Evolutionary conservation across 2,888 invertebrate genomes (phyloP), one percentile per base, ranked within the genome.

Genomic region (Luperina nickerlii): DNA sequence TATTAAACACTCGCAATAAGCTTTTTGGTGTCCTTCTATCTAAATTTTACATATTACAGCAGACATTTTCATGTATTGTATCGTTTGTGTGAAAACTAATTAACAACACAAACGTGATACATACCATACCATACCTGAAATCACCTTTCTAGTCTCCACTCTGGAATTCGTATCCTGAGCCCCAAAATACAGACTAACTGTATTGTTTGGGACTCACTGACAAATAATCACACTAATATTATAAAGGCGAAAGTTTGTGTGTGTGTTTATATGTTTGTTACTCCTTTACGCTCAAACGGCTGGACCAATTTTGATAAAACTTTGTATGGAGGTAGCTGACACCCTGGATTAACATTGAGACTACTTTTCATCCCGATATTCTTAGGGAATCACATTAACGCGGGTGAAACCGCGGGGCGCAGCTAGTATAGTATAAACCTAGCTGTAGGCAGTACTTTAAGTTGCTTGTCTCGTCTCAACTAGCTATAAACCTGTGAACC

Each of bases 1-100:
- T 79, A 54, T 68, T 74, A 66, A 42, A 70, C 38, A 57, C 32
- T 65, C 62, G 74, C 66, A 79, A 60, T 85, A 67, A 67, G 63
- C 32, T 51, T 70, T 81, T 66, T 70, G 66, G 54, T 66, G 24
- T 63, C 48, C 15, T 62, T 74, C 38, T 74, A 57, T 75, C n/a
- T 62, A 60, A 42, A 66, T 71, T 82, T 62, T 48, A 45, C 45
- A 45, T 45, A 9, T 42, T 42, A 45, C 4, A 48, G 48, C 18
- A 63, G 1, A 24, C 1, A 48, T 63, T 81, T 48, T 20, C 11
- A 27, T 15, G 15, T 48, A 15, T 48, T 15, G 7, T 15, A 54
- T 11, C 7, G 11, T 74, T 15, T 67, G 62, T 54, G 4, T 27
- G 27, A 38, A 57, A 75, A 63, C 38, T 38, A 63, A 75, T 80